Evolutionary conservation across 2,113 vertebrate species (phyloP).

Genomic region (Rhea pennata): DNA sequence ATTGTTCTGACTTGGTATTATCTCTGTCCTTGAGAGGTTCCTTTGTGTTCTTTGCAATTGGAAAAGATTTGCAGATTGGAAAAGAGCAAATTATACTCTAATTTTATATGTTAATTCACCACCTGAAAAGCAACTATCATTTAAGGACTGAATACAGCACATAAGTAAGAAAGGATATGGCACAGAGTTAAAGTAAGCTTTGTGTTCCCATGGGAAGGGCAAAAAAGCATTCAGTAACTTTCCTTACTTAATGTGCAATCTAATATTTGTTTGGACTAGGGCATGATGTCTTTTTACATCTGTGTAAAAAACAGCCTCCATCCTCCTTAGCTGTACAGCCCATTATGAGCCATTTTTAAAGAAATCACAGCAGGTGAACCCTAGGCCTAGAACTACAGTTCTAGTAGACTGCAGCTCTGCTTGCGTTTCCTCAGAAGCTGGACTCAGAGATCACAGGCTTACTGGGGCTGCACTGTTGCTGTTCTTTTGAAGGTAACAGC

Average conservation of each 20-base stretch:
- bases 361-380: neutral
- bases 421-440: neutral
- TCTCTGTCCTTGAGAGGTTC: neutral
- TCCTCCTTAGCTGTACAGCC: neutral
- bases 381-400: neutral
- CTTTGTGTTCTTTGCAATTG: neutral
- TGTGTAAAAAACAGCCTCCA: neutral
- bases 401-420: neutral
- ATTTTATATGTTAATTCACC: neutral
- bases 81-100: neutral
- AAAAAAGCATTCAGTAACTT: neutral
- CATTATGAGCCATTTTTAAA: neutral
- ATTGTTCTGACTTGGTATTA: neutral
- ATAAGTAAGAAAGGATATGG: neutral
- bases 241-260: neutral
- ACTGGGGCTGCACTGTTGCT: neutral
- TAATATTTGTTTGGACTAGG: neutral
- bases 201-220: neutral
- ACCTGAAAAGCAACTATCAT: neutral
- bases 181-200: neutral
- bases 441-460: neutral
- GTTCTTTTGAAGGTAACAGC: neutral
- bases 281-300: neutral
- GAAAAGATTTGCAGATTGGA: neutral
- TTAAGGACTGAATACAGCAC: neutral